Evolutionary conservation across 2,888 invertebrate species (phyloP).

Genomic region (Hyposoter dolosus): DNA sequence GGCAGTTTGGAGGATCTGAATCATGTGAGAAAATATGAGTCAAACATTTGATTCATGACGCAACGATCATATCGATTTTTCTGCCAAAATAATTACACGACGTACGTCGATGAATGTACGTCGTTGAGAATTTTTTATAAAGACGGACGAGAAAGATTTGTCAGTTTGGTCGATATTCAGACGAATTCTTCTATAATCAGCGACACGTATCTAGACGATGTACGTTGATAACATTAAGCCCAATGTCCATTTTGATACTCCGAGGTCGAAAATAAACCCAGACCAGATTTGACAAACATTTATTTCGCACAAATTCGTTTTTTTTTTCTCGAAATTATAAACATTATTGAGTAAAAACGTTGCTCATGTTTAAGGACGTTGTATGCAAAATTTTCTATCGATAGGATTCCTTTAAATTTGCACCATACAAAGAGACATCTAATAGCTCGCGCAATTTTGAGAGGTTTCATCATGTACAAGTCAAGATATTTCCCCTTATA

Average conservation of each 20-base stretch:
- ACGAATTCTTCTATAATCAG: not conserved
- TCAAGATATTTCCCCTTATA: no score
- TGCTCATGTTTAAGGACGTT: not conserved
- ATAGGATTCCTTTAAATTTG: no score
- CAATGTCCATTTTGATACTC: slow-evolving; percentile 9
- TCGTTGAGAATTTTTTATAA: not conserved
- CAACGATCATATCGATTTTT: not conserved
- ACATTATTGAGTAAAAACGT: not conserved
- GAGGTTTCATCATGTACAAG: no score
- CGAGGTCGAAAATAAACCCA: not conserved
- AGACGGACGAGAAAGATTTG: not conserved
- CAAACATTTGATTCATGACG: not conserved
- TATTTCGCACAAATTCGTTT: not conserved
- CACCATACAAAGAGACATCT: no score
- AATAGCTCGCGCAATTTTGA: no score
- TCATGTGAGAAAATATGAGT: not conserved
- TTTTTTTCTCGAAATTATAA: not conserved
- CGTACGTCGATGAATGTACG: not conserved
- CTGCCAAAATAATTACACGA: not conserved
- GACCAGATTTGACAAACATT: not conserved
- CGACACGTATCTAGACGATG: not conserved
- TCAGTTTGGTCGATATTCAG: not conserved
- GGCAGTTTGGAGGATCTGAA: not conserved
- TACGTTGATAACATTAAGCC: not conserved
- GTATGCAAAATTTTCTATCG: no score